Evolutionary conservation across 53 echinoderm and acorn worm species (phyloP), one percentile per base, ranked within the genome.

Genomic region (Luidia sarsii): DNA sequence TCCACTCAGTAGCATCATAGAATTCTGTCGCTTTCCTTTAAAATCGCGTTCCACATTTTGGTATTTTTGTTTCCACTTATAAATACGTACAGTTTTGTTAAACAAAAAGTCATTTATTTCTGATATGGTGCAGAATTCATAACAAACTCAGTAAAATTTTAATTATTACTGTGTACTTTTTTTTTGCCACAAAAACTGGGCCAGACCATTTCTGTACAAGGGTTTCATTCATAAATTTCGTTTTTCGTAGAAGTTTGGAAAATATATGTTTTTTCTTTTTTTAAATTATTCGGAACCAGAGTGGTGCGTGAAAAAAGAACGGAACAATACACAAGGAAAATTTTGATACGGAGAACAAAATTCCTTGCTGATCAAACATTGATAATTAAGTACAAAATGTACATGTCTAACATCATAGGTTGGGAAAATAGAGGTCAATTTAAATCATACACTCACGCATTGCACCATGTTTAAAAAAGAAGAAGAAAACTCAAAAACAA

Each of bases 151-250:
- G 11, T 72, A 54, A 21, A 72, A 54, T 54, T 72, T 54, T 70
- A 70, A 52, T 70, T 36, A 55, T 72, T 56, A 72, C 56, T 72
- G 54, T 72, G 72, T 72, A 72, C 72, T 72, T 72, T 71, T 54
- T 41, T 63, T n/a, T 23, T 21, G 72, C 72, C 53, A 72, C 55
- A 22, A 36, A 20, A 72, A 54, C 72, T 37, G 72, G 72, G 72
- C 72, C 72, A 72, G 72, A 72, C 72, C 72, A 72, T 72, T 72
- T 27, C 72, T 72, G 72, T 72, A 72, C 72, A 55, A 54, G 72
- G 72, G 72, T 72, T 53, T 7, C 19, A 39, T 33, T 72, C 39
- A 34, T 50, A 24, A 34, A 21, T 72, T 71, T 35, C 6, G 11
- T 41, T 41, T 7, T 41, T 41, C 11, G 11, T 41, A 7, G 6